Percentiles rank a stretch among this genome's conserved stretches.
phyloP scores from a whole-genome alignment of 1,140 invertebrate genomes.

The Drosophila azteca region DNA sequence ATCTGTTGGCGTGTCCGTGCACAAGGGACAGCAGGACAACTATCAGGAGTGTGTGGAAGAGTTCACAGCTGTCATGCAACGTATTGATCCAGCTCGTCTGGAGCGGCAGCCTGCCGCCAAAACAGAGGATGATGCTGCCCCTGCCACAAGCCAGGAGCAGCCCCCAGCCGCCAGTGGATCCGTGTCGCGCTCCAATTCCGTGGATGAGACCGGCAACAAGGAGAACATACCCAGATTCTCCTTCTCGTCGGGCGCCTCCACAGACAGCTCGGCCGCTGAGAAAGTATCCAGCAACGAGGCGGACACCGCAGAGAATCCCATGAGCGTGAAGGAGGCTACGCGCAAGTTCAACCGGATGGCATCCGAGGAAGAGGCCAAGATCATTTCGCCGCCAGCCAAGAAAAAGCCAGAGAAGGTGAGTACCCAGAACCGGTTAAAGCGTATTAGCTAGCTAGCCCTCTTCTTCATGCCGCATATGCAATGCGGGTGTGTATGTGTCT shows the following conservation, averaged over 20 bases:
- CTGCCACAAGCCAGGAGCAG: too few species aligned
- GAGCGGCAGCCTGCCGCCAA: conserved; percentile 25
- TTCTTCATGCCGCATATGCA: conserved; percentile 14
- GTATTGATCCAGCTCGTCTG: conserved; percentile 54
- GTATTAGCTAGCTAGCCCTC: conserved; percentile 10
- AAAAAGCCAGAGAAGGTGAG: conserved; percentile 87
- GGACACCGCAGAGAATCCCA: conserved; percentile 84
- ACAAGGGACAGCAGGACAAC: conserved; percentile 59
- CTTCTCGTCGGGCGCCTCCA: conserved; percentile 73
- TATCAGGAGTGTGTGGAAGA: conserved; percentile 79
- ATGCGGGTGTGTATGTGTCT: conserved; percentile 10
- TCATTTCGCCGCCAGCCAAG: conserved; percentile 86
- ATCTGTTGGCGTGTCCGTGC: conserved; percentile 24
- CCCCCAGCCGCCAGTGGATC: conserved; percentile 20
- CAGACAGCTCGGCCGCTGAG: conserved; percentile 55
- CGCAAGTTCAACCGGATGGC: conserved; percentile 96
- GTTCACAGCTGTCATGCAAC: conserved; percentile 63
- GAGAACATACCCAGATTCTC: conserved; percentile 79
- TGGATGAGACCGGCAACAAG: conserved; percentile 68
- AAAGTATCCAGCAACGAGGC: conserved; percentile 46
- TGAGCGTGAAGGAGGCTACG: conserved; percentile 95
- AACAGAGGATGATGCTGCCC: not conserved
- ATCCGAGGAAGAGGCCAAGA: conserved; percentile 88
- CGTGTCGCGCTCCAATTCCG: conserved; percentile 58
- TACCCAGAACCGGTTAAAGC: conserved; percentile 47